Evolutionary conservation across 2,797 vertebrate genomes (phyloP), one percentile per base, ranked within the genome.

Genomic region (Phrynocephalus forsythii): DNA sequence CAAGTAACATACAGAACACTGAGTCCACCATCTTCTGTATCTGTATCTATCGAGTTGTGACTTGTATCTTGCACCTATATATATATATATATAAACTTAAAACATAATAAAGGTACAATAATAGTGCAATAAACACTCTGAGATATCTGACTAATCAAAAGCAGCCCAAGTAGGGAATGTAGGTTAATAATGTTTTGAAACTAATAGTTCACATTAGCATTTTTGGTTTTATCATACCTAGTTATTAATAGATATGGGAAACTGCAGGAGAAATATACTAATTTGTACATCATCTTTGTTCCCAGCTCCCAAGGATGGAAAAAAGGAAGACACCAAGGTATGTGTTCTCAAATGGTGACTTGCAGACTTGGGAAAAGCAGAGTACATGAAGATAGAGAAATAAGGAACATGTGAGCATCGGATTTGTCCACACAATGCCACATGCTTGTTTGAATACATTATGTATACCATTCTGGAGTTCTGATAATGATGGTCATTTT

Each of bases 251-350:
- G 33, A 16, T 87, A 67, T 22, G 11, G 66, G 24, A 68, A 87
- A 81, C 3, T 38, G 11, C 44, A 72, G 28, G 30, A 13, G 9
- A 7, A n/a, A 68, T 68, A 5, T 75, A 30, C 72, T 88, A 82
- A 94, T 0, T 90, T 3, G 75, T 91, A 63, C 80, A 48, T 66
- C 20, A 83, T 90, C 15, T 94, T 80, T 91, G 85, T 93, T 90
- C 86, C 38, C 88, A 96, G 95, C 0, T 67, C 75, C 83, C n/a
- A 84, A 92, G 38, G 18, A 52, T 77, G 86, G 90, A 16, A 83
- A 66, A 91, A 66, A 73, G 83, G 90, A 90, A 3, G 33, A 68
- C 3, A 26, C 10, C 44, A 71, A 88, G 92, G 95, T 95, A 75
- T 86, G 63, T 82, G 26, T 20, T 71, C 10, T 87, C 15, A 83